Percentiles rank a stretch among this genome's conserved stretches.
These are phyloP conservation scores for Raphicerus campestris DNA, from an alignment of 2,113 vertebrate genomes.

Conservation along the genomic window DNA sequence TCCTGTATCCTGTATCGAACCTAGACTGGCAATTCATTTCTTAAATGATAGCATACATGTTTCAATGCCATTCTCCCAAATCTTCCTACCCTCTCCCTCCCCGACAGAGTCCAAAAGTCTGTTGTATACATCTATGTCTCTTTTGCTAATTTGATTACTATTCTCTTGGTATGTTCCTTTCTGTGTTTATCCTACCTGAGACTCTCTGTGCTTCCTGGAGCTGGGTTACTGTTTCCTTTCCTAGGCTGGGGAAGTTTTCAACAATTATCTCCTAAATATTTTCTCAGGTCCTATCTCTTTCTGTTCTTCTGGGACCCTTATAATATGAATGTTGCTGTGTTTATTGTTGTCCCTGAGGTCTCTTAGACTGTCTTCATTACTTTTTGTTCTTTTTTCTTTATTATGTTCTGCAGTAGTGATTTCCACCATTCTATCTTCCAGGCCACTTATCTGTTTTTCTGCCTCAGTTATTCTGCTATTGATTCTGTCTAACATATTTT, in stretches of 20 bases:
- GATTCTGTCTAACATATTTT: background rate
- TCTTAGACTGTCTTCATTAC: background rate
- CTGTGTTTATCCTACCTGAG: background rate
- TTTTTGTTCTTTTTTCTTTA: background rate
- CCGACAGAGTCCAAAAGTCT: too few relatives aligned
- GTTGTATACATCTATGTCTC: too few relatives aligned
- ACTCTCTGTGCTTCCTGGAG: background rate
- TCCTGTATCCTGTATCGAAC: too few relatives aligned
- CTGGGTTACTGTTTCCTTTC: background rate
- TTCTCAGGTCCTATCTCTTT: background rate
- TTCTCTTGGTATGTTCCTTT: background rate
- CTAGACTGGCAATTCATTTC: too few relatives aligned
- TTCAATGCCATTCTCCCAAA: too few relatives aligned
- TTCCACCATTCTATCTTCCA: background rate
- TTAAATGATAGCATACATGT: too few relatives aligned
- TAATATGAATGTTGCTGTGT: background rate
- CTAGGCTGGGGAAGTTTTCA: background rate
- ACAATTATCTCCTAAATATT: background rate
- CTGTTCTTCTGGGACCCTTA: background rate
- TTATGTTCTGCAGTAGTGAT: background rate
- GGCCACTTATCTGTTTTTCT: background rate
- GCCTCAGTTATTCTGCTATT: background rate
- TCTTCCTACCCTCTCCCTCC: too few relatives aligned
- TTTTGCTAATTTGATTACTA: background rate
- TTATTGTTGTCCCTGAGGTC: background rate